Base-by-base conservation (phyloP, 2,888 invertebrate genomes). In the Lasioglossum morio region DNA sequence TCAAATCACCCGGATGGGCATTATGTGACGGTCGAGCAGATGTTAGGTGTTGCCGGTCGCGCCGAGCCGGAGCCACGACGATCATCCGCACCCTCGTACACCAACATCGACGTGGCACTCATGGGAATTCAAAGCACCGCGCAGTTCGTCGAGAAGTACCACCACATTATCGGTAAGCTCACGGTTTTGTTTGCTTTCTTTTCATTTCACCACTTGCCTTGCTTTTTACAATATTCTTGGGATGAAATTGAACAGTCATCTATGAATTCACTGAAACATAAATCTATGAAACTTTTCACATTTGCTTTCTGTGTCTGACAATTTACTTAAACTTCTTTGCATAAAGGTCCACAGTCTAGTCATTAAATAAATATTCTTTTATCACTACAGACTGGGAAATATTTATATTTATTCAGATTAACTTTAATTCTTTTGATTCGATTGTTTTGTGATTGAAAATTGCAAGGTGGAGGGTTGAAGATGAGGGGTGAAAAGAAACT, bases 61-160 rank as follows among this genome's bases (percentile, higher is more conserved):
- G 83, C 90, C 77, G 91, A 91, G 77, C 76, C 89, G 86, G 90
- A 92, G 87, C 83, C 63, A 30, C 63, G 88, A 81, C 91, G 90
- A 91, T 89, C 88, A 87, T 88, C 89, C 86, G 90, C 88, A 84
- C 89, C 88, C 79, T 93, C 93, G 91, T 91, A 89, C 85, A 87
- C 87, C 84, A 91, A 90, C 81, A 82, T 92, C 86, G 93, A 93
- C 83, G 90, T 93, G 90, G 93, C 93, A 95, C 95, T 94, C 93
- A 95, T 95, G 95, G 95, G 95, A 94, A 94, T 95, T 93, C 95
- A 95, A 95, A 95, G 94, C 83, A 95, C 95, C 81, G 93, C 94
- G 63, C 95, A 95, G 91, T 95, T 95, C 90, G 92, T 95, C 90
- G 95, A 95, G 87, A 95, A 95, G 92, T 94, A 94, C 94, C 94